A percentile compares a stretch with the other conserved stretches of the same genome.
These are phyloP conservation scores for Typhlichthys subterraneus DNA, from an alignment of 2,797 vertebrate species.

Conservation along the genomic window DNA sequence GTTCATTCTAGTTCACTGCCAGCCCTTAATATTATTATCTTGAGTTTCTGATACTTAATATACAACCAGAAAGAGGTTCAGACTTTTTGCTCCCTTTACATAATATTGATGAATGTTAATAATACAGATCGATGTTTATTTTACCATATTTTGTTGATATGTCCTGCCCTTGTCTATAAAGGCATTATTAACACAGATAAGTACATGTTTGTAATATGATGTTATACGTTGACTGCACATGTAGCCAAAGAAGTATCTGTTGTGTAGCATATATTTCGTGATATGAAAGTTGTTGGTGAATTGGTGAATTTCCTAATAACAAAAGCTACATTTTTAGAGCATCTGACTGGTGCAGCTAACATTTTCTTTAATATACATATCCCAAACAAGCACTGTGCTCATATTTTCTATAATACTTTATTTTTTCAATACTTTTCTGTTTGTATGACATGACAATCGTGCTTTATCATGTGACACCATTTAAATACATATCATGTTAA, in stretches of 20 bases:
- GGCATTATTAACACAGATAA: conserved; percentile 21
- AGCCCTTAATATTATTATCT: conserved; percentile 57
- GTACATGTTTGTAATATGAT: neutral
- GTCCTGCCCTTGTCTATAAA: conserved; percentile 33
- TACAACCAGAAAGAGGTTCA: conserved; percentile 41
- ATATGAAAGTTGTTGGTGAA: conserved; percentile 51
- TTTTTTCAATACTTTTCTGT: conserved; percentile 83
- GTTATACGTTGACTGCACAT: conserved; percentile 28
- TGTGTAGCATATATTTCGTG: conserved; percentile 38
- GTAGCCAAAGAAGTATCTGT: conserved; percentile 50
- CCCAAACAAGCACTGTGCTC: conserved; percentile 59
- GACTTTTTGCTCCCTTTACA: conserved; percentile 22
- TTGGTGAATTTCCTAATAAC: conserved; percentile 56
- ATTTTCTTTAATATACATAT: conserved; percentile 60
- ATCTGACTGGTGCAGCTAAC: conserved; percentile 31
- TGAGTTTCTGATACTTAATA: conserved; percentile 57
- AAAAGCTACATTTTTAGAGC: conserved; percentile 30
- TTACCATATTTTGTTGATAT: conserved; percentile 27
- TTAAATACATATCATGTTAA: conserved; percentile 98
- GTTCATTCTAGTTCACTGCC: conserved; percentile 51
- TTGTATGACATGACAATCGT: conserved; percentile 96
- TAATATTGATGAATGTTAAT: conserved; percentile 15
- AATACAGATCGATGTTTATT: conserved; percentile 23
- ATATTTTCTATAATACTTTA: conserved; percentile 90
- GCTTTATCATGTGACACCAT: conserved; percentile 96